Base-by-base conservation (phyloP, 2,888 invertebrate genomes). In the Nineta flava region DNA sequence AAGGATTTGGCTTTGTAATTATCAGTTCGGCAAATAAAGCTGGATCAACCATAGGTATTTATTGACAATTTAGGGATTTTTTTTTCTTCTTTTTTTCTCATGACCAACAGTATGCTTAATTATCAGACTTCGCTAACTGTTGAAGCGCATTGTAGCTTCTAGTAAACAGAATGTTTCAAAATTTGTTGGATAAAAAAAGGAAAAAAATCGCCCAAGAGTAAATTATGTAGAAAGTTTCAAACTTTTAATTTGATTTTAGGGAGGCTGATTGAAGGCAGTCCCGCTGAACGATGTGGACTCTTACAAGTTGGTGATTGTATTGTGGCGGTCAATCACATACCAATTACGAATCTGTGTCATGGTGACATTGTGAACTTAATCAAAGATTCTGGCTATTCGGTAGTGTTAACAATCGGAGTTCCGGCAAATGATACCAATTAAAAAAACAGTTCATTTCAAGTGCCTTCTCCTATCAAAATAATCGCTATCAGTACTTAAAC, bases 1-100 rank as follows among this genome's bases (percentile, higher is more conserved):
- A 99, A 67, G 97, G 97, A 4, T 99, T 99, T 66, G 99, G 99
- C 10, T 99, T 99, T 68, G 96, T 97, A 46, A 95, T 99, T 57
- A 96, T 97, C 59, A 95, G 96, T 0, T 92, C 92, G 5, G 87
- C 92, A 3, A 91, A 90, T 57, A 86, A 85, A 67, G 82, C 84
- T 53, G 86, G 87, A 26, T 86, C 86, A 1, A 91, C 91, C 19
- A 93, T 94, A 56, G 93, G 93, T 81, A 64, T 62, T 17, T 49
- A 43, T 54, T 57, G 2, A 13, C 13, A 35, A 35, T 12, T 43
- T 43, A 21, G 9, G 7, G 31, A 15, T 16, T 9, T 5, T 21
- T 6, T 16, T 16, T 40, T 15, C 44, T 38, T 38, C 6, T 12
- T 48, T 19, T 19, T 19, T 19, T 4, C 5, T n/a, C n/a, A n/a